Evolutionary conservation across 2,888 invertebrate genomes (phyloP).

Genomic region (Deroplatys truncata): DNA sequence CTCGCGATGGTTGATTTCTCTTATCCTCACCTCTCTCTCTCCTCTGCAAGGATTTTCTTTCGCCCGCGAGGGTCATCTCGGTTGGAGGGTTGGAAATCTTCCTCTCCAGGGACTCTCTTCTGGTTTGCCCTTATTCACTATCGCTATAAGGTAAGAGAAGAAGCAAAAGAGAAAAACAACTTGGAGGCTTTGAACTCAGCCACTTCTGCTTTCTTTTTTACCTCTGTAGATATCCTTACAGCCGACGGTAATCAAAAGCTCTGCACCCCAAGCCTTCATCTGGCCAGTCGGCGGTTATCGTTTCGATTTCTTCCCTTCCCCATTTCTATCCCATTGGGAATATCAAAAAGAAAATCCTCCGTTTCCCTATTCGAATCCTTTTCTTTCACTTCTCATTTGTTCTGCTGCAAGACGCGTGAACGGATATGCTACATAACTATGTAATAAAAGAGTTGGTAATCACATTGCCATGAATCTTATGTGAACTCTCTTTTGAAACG

Average conservation of each 20-base stretch:
- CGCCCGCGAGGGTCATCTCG: constrained; percentile 5
- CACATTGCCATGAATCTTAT: too few species aligned
- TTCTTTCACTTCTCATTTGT: background rate
- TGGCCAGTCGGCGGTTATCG: background rate
- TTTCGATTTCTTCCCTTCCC: background rate
- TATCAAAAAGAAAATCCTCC: background rate
- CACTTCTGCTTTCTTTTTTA: background rate
- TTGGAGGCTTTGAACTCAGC: background rate
- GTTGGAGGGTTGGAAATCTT: background rate
- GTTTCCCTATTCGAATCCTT: background rate
- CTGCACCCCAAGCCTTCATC: background rate
- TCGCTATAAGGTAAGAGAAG: background rate
- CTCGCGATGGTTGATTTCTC: background rate
- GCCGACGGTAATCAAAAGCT: constrained; percentile 10
- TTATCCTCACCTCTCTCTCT: background rate
- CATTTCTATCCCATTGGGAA: background rate
- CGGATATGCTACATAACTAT: too few species aligned
- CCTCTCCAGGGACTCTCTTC: background rate
- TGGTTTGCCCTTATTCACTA: background rate
- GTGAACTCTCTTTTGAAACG: too few species aligned
- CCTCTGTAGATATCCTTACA: background rate
- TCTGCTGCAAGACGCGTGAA: background rate
- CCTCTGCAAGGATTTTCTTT: background rate
- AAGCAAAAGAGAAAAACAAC: background rate
- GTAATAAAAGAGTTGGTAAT: too few species aligned